Evolutionary conservation across 2,113 vertebrate species (phyloP), one percentile per base, ranked within the genome.

Genomic region (Carlito syrichta): DNA sequence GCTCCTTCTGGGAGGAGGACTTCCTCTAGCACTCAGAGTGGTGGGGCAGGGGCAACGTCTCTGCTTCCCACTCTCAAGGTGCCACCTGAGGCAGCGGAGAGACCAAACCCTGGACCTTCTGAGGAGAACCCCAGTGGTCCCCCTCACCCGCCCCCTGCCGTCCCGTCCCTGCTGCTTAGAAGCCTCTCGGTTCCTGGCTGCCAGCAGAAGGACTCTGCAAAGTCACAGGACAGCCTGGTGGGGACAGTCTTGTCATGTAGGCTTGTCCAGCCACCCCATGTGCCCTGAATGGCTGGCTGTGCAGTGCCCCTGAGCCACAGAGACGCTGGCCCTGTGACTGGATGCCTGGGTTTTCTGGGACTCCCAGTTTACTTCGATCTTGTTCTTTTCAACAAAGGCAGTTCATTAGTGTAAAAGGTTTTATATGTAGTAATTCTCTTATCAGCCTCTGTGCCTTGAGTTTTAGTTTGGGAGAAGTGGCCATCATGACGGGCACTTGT

Each of bases 361-460:
- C 19, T 43, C 73, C 86, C 83, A 14, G 4, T 73, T 48, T 58
- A 86, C 54, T 69, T 78, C 3, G 0, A 20, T 40, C 71, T 45
- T 66, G 27, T 35, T 43, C 23, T 94, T 71, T 40, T 93, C 69
- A 16, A 78, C 96, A 94, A 87, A 96, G 93, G 63, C 87, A 88
- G 52, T 85, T 85, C 73, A n/a, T 30, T 16, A 25, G 62, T 19
- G 45, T 23, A 40, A 54, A 73, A 40, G 32, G 78, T n/a, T 74
- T 81, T 69, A 48, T 86, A 77, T 83, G 76, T 63, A 74, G 91
- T 43, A 32, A 14, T 66, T 40, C 14, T 2, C 8, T 22, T 48
- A 1, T 27, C 17, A 9, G 95, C 73, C 25, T 25, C 11, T 0
- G 5, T 8, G 27, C 56, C 5, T 12, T 0, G 38, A 50, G 91